phyloP scores from a whole-genome alignment of 2,888 invertebrate genomes.

The Diarsia mendica region DNA sequence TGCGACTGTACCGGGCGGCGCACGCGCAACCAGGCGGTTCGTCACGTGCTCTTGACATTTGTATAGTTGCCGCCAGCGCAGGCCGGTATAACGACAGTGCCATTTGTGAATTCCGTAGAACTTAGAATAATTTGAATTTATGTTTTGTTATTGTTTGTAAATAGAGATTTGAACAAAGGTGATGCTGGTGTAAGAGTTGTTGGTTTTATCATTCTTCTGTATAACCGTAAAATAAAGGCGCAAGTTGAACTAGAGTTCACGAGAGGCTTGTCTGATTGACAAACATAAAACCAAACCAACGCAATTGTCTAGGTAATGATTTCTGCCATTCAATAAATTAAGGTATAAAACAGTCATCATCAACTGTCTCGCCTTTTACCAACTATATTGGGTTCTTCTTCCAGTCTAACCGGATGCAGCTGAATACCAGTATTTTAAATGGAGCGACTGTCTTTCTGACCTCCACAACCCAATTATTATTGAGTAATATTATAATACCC shows the following conservation, averaged over 20 bases:
- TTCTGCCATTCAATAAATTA: neutral
- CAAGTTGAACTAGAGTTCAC: neutral
- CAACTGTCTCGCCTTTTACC: too few relatives aligned
- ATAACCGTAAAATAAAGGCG: neutral
- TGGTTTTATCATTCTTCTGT: neutral
- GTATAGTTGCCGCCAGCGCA: conserved; percentile 32
- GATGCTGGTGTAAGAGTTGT: neutral
- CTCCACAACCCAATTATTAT: too few relatives aligned
- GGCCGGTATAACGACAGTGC: conserved; percentile 12
- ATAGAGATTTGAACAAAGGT: neutral
- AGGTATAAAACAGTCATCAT: too few relatives aligned
- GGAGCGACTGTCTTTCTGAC: too few relatives aligned
- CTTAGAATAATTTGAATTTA: conserved; percentile 21
- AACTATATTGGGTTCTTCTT: too few relatives aligned
- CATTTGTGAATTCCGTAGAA: conserved; percentile 47
- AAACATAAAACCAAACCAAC: neutral
- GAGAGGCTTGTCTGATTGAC: neutral
- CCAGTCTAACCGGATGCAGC: too few relatives aligned
- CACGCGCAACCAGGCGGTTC: conserved; percentile 46
- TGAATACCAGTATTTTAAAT: too few relatives aligned
- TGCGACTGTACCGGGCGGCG: conserved; percentile 57
- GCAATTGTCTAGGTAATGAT: too few relatives aligned
- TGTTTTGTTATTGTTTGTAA: conserved; percentile 28
- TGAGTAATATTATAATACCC: too few relatives aligned
- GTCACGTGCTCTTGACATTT: conserved; percentile 71